Evolutionary conservation across 2,888 invertebrate genomes (phyloP).

Genomic region (Ferrisia virgata): DNA sequence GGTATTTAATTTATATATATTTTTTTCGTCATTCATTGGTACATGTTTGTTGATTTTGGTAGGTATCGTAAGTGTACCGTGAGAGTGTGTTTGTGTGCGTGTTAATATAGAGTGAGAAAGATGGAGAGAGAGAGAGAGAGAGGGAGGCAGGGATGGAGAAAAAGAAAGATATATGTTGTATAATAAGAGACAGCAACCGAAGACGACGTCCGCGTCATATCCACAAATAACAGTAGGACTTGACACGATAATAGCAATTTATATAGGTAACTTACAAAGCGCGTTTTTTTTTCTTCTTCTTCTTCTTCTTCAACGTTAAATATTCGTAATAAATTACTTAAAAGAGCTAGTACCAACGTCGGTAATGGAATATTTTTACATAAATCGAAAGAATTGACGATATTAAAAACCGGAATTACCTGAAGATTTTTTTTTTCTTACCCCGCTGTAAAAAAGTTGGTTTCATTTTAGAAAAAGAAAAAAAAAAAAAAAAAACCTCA

Average conservation of each 20-base stretch:
- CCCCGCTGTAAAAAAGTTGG: too few species aligned
- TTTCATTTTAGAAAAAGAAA: too few species aligned
- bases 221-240: slow-evolving; percentile 30
- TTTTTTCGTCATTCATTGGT: slow-evolving; percentile 16
- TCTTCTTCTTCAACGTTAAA: too few species aligned
- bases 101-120: too few species aligned
- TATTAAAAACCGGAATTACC: slow-evolving; percentile 26
- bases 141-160: too few species aligned
- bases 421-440: slow-evolving; percentile 17
- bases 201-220: background rate
- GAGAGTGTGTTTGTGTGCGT: background rate
- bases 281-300: background rate
- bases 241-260: slow-evolving; percentile 29
- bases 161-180: too few species aligned
- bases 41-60: slow-evolving; percentile 16
- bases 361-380: slow-evolving; percentile 29
- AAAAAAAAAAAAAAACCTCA: background rate
- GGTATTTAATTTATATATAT: slow-evolving; percentile 30
- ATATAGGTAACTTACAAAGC: background rate
- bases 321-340: slow-evolving; percentile 20
- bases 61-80: background rate
- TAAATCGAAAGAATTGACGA: slow-evolving; percentile 28
- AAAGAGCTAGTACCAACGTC: too few species aligned
- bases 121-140: too few species aligned
- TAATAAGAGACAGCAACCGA: too few species aligned